Base-by-base conservation (phyloP, 2,113 vertebrate genomes). In the Hemicordylus capensis region DNA sequence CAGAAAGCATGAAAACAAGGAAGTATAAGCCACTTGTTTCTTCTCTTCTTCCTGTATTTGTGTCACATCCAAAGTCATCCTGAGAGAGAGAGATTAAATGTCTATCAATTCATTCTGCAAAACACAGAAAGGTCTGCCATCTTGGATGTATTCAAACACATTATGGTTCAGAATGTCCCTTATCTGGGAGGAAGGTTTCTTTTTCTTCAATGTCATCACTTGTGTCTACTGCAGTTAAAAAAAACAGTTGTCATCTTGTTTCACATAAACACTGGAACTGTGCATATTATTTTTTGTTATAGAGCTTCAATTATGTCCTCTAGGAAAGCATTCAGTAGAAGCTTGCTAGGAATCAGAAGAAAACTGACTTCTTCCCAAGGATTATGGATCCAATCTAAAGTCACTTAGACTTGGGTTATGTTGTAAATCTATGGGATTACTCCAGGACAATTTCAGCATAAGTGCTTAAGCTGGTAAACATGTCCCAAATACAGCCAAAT, bases 251-350 rank as follows among this genome's bases (percentile, higher is more conserved):
- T 88, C 64, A 76, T 31, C 10, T 80, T 87, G 42, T 42, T 75
- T 63, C 88, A 42, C 72, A 87, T 58, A 56, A 67, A 26, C 26
- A 56, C 11, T 22, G 56, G 31, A 66, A 39, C 46, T 79, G 26
- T 39, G 24, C 42, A 58, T 6, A 6, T 28, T 22, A 39, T 28
- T 81, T 56, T 48, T 15, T 59, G 39, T 20, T 54, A 12, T 8
- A 66, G n/a, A 34, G n/a, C 28, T 17, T 5, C 34, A 26, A 54
- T 4, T 20, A 8, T 42, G 17, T 79, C 26, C 31, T 79, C 84
- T 42, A 64, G 72, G 28, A 90, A 88, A 84, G 26, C 3, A 46
- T 79, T n/a, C 54, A 79, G 88, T 11, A 63, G 83, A 87, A 89
- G 61, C 17, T 48, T 86, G 2, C 48, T n/a, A 84, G 85, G 59